Conservation (phyloP, 2,797 vertebrate species). For the Passerculus sandwichensis region DNA sequence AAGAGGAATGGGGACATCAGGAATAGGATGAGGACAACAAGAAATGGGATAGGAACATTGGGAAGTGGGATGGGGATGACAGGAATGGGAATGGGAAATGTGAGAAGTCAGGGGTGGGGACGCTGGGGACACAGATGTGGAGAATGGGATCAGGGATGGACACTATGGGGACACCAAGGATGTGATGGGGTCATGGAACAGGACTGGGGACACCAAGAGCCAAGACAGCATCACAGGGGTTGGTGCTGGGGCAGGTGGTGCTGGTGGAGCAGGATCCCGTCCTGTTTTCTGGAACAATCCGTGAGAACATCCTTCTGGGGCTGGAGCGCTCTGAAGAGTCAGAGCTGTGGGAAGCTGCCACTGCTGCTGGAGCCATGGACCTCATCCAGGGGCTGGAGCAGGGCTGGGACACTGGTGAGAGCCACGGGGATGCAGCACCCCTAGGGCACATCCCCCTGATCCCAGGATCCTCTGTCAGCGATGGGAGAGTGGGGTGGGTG, state of each 20-base stretch:
- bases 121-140: background rate
- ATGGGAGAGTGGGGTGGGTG: accelerated
- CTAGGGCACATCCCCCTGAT: background rate
- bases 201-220: background rate
- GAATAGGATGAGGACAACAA: background rate
- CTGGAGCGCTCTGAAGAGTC: background rate
- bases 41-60: background rate
- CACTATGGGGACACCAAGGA: background rate
- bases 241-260: background rate
- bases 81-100: background rate
- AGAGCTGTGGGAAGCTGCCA: background rate
- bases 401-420: background rate
- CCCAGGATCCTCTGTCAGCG: background rate
- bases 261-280: background rate
- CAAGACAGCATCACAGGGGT: background rate
- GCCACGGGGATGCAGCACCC: background rate
- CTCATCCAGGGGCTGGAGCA: background rate
- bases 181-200: no score
- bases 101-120: background rate
- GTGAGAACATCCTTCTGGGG: background rate
- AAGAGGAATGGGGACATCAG: background rate
- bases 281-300: background rate
- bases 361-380: background rate
- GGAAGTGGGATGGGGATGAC: background rate
- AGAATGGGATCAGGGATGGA: background rate